Base-by-base conservation (phyloP, 2,797 vertebrate genomes). In the Triplophysa bombifrons region DNA sequence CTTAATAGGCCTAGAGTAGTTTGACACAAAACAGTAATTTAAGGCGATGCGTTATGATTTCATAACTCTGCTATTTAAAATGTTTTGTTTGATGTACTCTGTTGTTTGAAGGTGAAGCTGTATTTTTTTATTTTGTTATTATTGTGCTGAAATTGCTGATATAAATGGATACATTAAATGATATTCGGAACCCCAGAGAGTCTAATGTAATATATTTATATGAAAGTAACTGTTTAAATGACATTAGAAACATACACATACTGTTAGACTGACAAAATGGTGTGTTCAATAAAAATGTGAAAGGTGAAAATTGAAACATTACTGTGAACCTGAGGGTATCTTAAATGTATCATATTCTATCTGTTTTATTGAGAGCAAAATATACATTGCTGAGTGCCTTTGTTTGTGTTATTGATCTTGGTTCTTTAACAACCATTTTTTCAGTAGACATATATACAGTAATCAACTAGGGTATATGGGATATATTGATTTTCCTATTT, bases 321-420 rank as follows among this genome's bases (percentile, higher is more conserved):
- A 38, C 34, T 38, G 34, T 38, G 34, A 38, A 13, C 44, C 41
- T 51, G 14, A 51, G 14, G 48, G 19, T 10, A 60, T 71, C 38
- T 46, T 17, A 66, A 63, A 20, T 65, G 48, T 13, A 14, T 73
- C 22, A 30, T 11, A 11, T 51, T n/a, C 16, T 46, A 50, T 75
- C 6, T 12, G 13, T 20, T 73, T 11, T 66, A 14, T 71, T 11
- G 17, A 66, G 30, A 77, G 61, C n/a, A 48, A 46, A 30, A 11
- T 61, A 25, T 61, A 25, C 46, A 20, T 68, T 50, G 74, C 67
- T 78, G 63, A 76, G 82, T 82, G 80, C 78, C 76, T 83, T 83
- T 81, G 78, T 74, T 76, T 70, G 55, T 81, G 44, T n/a, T 73
- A 46, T 58, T 65, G 60, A 63, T 75, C 41, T 50, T 61, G 30